phyloP scores from a whole-genome alignment of 2,888 invertebrate genomes.

The Troides helena region DNA sequence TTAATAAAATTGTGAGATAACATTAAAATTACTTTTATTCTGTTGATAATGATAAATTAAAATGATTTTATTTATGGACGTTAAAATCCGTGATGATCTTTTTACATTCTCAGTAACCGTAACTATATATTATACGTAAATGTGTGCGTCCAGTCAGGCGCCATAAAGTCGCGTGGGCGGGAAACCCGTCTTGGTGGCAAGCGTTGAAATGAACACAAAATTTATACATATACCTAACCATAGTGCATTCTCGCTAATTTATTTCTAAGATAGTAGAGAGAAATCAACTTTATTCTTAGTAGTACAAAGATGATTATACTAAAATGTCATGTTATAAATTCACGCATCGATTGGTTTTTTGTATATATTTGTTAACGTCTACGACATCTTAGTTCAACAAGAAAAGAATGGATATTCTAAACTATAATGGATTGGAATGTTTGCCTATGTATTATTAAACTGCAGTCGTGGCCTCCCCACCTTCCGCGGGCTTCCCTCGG shows the following conservation, averaged over 20 bases:
- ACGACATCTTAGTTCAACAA: constrained; percentile 3
- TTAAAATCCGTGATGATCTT: constrained; percentile 21
- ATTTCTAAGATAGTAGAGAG: constrained; percentile 12
- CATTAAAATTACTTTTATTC: background rate
- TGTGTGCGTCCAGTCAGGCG: constrained; percentile 64
- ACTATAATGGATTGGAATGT: constrained; percentile 18
- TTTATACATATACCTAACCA: constrained; percentile 33
- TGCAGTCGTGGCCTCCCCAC: constrained; percentile 43
- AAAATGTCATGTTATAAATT: constrained; percentile 12
- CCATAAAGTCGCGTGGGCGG: constrained; percentile 77
- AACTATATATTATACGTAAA: constrained; percentile 50
- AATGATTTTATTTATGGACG: background rate
- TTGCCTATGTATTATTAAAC: constrained; percentile 9
- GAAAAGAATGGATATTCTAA: constrained; percentile 17
- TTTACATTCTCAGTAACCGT: constrained; percentile 44
- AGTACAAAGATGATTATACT: background rate
- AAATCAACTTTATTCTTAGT: constrained; percentile 8
- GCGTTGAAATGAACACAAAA: constrained; percentile 49
- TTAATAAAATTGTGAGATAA: background rate
- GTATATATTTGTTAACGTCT: background rate
- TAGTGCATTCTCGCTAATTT: constrained; percentile 30
- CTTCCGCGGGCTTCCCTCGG: constrained; percentile 64
- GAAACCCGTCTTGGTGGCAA: constrained; percentile 73
- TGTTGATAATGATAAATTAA: background rate
- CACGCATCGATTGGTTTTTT: constrained; percentile 2